Base-by-base conservation (phyloP, 2,888 invertebrate species). In the Melanophora roralis region DNA sequence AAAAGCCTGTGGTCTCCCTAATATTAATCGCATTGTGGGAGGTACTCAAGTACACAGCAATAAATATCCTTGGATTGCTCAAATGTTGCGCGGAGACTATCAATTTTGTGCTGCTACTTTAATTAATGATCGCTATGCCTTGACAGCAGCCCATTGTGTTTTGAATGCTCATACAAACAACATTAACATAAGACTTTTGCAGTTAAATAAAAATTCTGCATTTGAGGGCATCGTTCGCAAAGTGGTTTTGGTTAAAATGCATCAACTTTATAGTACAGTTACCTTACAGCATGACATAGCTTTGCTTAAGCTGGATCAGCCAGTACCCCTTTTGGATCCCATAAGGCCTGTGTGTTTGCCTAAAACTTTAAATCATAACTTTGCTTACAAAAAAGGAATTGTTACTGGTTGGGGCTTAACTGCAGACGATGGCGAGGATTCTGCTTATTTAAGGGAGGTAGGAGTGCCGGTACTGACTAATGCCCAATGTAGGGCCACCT, bases 11-110 rank as follows among this genome's bases (percentile, higher is more conserved):
- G 89, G 89, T 19, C 84, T 89, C 2, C 88, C 87, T 32, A 89
- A 89, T 77, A 83, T 85, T 45, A 88, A 89, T 83, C 86, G 89
- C 80, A 89, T 89, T 84, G 86, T 89, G 76, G 89, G 89, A 74
- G 89, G 89, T 40, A 83, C 83, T 43, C 83, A 84, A 34, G 89
- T 89, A 53, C 86, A 85, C 45, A 82, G 83, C 69, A 89, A 89
- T 79, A 89, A 89, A 81, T 89, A 89, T 81, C 89, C 89, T 7
- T 89, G 89, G 89, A 89, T 88, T 19, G 88, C 86, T 0, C 89
- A 89, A 78, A 82, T 89, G 55, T 64, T 87, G 2, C 84, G 84
- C 57, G 83, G 81, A 2, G 59, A 82, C 5, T 83, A 85, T 16
- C 85, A 89, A 23, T 89, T 86, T 75, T 89, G 89, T 62, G 89